Base-by-base conservation (phyloP, 2,888 invertebrate species). In the Drosophila birchii region DNA sequence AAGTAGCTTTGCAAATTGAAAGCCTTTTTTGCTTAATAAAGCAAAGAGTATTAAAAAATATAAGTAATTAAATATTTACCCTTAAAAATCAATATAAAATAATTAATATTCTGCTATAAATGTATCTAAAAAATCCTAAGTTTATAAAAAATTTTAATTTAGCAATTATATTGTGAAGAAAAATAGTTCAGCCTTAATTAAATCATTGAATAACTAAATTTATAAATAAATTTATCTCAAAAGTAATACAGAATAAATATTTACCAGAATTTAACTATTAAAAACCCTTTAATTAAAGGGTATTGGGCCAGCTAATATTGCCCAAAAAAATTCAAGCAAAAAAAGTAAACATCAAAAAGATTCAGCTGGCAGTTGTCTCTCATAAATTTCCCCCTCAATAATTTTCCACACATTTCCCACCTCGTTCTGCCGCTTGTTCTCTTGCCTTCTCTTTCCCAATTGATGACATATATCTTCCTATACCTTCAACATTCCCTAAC, bases 371-470 rank as follows among this genome's bases (percentile, higher is more conserved):
- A 87, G 88, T 83, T 83, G 86, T 86, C 84, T 78, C 83, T 78
- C 83, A 83, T 88, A 83, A 88, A 83, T 83, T 79, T 62, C 34
- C 62, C 47, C 59, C 85, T 73, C 76, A 63, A 79, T 81, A 84
- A 41, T 57, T 56, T 47, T 64, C 34, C 64, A 64, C 68, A 29
- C 68, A 34, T 14, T 58, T 54, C 41, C 34, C 59, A 45, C 43
- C 38, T 54, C 34, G 34, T 39, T 57, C 34, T 60, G 18, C 23
- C 5, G 38, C 55, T 57, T 16, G 9, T 20, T 26, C 51, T 3
- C 20, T 20, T 8, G 23, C 43, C 49, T 8, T 63, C 59, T 63
- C 70, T 75, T 74, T 72, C 41, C 39, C 60, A 44, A 75, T 83
- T 74, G 76, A 83, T 88, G 82, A 83, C 88, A 82, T 78, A 67